These are phyloP conservation scores for Mechanitis mazaeus DNA, from an alignment of 2,888 invertebrate genomes.

Conservation along the genomic window DNA sequence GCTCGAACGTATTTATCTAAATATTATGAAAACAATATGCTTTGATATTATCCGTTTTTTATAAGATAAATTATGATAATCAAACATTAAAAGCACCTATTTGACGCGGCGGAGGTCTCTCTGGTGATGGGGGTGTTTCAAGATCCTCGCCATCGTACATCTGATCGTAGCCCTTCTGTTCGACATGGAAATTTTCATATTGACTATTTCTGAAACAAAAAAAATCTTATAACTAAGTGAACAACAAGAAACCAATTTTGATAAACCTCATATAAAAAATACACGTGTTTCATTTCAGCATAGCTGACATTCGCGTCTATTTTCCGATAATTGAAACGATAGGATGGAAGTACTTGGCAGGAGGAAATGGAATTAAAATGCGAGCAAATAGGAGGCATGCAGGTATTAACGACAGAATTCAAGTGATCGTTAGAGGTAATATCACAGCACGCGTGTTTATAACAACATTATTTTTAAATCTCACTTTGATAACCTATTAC, in stretches of 20 bases:
- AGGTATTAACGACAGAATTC: constrained; percentile 30
- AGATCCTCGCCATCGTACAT: constrained; percentile 82
- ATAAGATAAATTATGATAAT: too few species aligned
- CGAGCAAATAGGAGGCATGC: constrained; percentile 37
- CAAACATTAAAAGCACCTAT: constrained; percentile 63
- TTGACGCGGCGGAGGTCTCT: constrained; percentile 88
- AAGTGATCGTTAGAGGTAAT: constrained; percentile 24
- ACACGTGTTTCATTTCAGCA: constrained; percentile 8
- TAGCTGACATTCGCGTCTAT: constrained; percentile 27
- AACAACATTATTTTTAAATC: constrained; percentile 3
- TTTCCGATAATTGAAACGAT: constrained; percentile 50
- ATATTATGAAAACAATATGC: neutral
- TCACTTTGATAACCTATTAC: neutral
- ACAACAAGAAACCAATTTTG: neutral
- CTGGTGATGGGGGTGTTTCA: constrained; percentile 88
- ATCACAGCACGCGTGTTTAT: constrained; percentile 11
- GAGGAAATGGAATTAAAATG: constrained; percentile 62
- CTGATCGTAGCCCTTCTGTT: constrained; percentile 75
- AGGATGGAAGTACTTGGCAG: constrained; percentile 33
- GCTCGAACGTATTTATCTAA: constrained; percentile 89
- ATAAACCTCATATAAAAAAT: neutral
- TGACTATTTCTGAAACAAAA: constrained; percentile 75
- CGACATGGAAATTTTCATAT: constrained; percentile 82
- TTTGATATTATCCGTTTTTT: too few species aligned
- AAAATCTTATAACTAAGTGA: constrained; percentile 7